Conservation (phyloP, 2,113 vertebrate species). For the Heterochromis multidens region DNA sequence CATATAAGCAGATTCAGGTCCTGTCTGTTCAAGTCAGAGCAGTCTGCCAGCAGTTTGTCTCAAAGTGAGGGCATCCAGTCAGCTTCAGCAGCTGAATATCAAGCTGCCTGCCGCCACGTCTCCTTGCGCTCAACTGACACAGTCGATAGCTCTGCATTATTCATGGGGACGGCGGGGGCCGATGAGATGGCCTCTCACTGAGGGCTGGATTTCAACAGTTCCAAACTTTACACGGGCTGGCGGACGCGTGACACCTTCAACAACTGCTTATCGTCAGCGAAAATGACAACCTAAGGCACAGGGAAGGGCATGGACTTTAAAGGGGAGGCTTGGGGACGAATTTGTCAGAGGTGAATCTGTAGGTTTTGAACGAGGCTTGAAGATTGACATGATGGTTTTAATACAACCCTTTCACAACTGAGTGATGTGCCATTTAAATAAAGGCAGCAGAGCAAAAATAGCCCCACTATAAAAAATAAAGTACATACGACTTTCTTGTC, state of each 20-base stretch:
- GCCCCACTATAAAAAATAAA: slow-evolving; percentile 22
- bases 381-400: slow-evolving; percentile 13
- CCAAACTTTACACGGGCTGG: slow-evolving; percentile 56
- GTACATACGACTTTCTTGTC: slow-evolving; percentile 42
- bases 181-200: slow-evolving; percentile 65
- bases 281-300: slow-evolving; percentile 54
- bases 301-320: slow-evolving; percentile 23
- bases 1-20: slow-evolving; percentile 39
- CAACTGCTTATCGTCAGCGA: slow-evolving; percentile 64
- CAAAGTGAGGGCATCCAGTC: slow-evolving; percentile 71
- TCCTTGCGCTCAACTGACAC: slow-evolving; percentile 62
- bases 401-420: not conserved
- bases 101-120: slow-evolving; percentile 58
- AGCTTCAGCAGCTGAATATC: slow-evolving; percentile 65
- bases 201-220: slow-evolving; percentile 62
- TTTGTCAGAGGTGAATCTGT: slow-evolving; percentile 6
- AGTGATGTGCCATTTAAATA: slow-evolving; percentile 2
- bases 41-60: slow-evolving; percentile 66
- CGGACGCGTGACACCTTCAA: slow-evolving; percentile 59
- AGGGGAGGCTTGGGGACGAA: not conserved
- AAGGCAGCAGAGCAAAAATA: slow-evolving; percentile 19
- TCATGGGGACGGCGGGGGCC: slow-evolving; percentile 55
- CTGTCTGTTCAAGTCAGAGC: slow-evolving; percentile 56
- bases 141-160: slow-evolving; percentile 76
- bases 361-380: not conserved